Evolutionary conservation across 2,888 invertebrate species (phyloP).

Genomic region (Drosophila algonquin): DNA sequence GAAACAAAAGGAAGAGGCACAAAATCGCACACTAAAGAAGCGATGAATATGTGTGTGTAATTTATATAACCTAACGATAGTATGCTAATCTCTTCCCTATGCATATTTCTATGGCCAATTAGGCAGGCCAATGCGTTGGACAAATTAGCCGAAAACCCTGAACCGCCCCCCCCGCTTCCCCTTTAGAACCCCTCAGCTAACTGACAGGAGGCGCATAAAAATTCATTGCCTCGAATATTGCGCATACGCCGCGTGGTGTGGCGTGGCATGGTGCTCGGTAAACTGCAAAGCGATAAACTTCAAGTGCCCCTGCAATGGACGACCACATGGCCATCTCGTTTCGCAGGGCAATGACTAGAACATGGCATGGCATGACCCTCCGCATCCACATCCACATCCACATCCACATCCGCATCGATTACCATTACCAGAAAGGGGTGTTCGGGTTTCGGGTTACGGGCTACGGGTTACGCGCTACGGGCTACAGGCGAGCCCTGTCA

Average conservation of each 20-base stretch:
- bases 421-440: constrained; percentile 54
- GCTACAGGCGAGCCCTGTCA: constrained; percentile 72
- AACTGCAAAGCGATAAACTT: constrained; percentile 74
- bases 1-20: not conserved
- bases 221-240: constrained; percentile 73
- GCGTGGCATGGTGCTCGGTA: constrained; percentile 56
- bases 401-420: constrained; percentile 56
- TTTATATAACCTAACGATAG: not conserved
- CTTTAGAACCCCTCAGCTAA: not conserved
- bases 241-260: constrained; percentile 68
- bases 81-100: not conserved
- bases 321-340: constrained; percentile 70
- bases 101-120: constrained; percentile 52
- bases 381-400: constrained; percentile 28
- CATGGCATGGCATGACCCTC: constrained; percentile 33
- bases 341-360: constrained; percentile 64
- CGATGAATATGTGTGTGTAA: not conserved
- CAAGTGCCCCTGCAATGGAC: constrained; percentile 71
- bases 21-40: not conserved
- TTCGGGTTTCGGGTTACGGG: constrained; percentile 14
- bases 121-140: constrained; percentile 44
- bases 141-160: constrained; percentile 61
- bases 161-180: not conserved
- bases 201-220: constrained; percentile 56
- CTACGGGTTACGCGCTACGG: constrained; percentile 10